These are phyloP conservation scores for Ceratina australensis DNA, from an alignment of 1,140 invertebrate genomes.

Conservation along the genomic window DNA sequence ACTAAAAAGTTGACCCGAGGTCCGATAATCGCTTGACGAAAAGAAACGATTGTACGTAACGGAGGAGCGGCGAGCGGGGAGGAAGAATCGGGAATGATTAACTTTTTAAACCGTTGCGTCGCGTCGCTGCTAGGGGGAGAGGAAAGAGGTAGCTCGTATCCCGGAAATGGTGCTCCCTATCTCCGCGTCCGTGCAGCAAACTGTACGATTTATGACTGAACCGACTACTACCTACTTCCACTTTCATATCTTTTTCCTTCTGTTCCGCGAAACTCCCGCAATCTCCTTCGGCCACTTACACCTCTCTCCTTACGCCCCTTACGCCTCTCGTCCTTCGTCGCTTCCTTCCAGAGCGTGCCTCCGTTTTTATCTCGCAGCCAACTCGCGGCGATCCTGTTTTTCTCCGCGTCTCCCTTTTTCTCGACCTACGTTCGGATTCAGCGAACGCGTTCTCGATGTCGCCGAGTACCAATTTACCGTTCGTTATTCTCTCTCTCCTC, in stretches of 20 bases:
- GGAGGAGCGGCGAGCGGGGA: neutral
- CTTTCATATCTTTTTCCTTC: conserved; percentile 62
- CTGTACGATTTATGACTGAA: conserved; percentile 75
- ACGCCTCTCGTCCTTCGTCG: too few species aligned
- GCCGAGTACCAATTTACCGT: too few species aligned
- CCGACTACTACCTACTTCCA: conserved; percentile 65
- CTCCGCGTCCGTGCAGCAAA: conserved; percentile 71
- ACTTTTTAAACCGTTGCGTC: conserved; percentile 46
- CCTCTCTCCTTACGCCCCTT: neutral
- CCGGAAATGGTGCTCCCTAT: conserved; percentile 73
- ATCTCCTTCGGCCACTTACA: conserved; percentile 34
- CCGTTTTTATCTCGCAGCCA: neutral
- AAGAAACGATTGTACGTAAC: neutral
- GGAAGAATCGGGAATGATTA: conserved; percentile 36
- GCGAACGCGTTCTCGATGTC: neutral
- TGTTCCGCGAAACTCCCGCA: conserved; percentile 46
- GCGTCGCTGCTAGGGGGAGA: conserved; percentile 17
- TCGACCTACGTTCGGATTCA: neutral
- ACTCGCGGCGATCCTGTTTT: neutral
- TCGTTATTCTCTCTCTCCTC: neutral
- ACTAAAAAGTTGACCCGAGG: neutral
- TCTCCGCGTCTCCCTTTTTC: too few species aligned
- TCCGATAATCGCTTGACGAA: too few species aligned
- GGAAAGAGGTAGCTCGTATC: conserved; percentile 52
- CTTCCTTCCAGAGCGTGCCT: neutral